Evolutionary conservation across 1,140 invertebrate species (phyloP), one percentile per base, ranked within the genome.

Genomic region (Varroa destructor): DNA sequence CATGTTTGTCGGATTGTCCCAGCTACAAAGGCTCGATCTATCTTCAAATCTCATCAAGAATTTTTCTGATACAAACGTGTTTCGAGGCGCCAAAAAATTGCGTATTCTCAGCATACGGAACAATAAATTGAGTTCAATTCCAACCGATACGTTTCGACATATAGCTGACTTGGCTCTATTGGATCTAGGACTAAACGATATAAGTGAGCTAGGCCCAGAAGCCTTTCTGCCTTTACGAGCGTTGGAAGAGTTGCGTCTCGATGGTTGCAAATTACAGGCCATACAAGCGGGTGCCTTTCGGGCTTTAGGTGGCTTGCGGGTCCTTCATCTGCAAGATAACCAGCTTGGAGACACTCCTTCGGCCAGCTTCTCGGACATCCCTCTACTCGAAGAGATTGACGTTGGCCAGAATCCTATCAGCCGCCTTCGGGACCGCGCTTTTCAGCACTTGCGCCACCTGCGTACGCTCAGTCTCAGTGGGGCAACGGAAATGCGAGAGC

Each of bases 351-450:
- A 83, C 42, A 80, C 91, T 43, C 84, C 85, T 73, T 82, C 86
- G 6, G 84, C 86, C 75, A 88, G 88, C 0, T 91, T 92, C 77
- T 84, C 86, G 73, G 85, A 86, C 74, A 87, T 88, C 5, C 85
- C 88, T 61, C 78, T 90, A 57, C 83, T 91, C 42, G 87, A 89
- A 77, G 84, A 84, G 77, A 79, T 93, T 8, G 91, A 91, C 82
- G 78, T 91, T 70, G 91, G 89, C 76, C 83, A 86, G 74, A 92
- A 92, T 81, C 86, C 85, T 71, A 84, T 92, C 74, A 84, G 85
- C 40, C 86, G 84, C 6, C 78, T 92, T 42, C 82, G 84, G 75
- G 82, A 84, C 0, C 85, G 87, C 56, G 86, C 87, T 0, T 91
- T 92, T 77, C 84, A 84, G 72, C 88, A 88, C 0, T 79, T 92